Conservation (phyloP, 2,113 vertebrate genomes). For the Rhynchopsitta pachyrhyncha region DNA sequence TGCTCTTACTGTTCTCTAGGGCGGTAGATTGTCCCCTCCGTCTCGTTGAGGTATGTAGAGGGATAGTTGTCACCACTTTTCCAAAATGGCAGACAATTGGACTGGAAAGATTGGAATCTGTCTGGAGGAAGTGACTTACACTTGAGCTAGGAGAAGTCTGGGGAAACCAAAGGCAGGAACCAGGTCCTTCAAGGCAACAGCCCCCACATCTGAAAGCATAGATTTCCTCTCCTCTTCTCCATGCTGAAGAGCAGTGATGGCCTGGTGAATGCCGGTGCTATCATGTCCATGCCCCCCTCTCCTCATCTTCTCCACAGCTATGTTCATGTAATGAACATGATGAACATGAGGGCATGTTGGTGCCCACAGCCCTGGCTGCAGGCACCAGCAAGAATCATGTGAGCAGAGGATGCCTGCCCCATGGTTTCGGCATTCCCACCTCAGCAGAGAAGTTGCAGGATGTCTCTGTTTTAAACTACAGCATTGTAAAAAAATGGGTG, state of each 20-base stretch:
- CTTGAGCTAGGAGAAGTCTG: not conserved
- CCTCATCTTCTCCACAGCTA: not conserved
- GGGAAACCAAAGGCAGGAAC: not conserved
- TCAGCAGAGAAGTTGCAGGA: not conserved
- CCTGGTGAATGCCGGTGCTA: not conserved
- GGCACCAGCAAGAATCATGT: not conserved
- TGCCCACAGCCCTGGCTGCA: not conserved
- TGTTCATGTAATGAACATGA: not conserved
- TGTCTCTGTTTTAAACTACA: not conserved
- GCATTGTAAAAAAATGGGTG: fast-evolving
- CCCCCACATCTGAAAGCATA: not conserved
- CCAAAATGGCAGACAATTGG: not conserved
- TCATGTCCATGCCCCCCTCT: not conserved
- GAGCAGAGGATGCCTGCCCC: not conserved
- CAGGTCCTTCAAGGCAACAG: not conserved
- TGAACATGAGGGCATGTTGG: not conserved
- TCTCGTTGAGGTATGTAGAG: not conserved
- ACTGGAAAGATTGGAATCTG: not conserved
- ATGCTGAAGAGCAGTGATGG: fast-evolving
- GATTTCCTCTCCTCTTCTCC: not conserved
- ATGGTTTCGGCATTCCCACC: not conserved
- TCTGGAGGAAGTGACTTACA: not conserved
- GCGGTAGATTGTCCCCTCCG: not conserved
- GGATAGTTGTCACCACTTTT: not conserved
- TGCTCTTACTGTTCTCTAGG: not conserved